Evolutionary conservation across 2,113 vertebrate species (phyloP).

Genomic region (Xyrauchen texanus): DNA sequence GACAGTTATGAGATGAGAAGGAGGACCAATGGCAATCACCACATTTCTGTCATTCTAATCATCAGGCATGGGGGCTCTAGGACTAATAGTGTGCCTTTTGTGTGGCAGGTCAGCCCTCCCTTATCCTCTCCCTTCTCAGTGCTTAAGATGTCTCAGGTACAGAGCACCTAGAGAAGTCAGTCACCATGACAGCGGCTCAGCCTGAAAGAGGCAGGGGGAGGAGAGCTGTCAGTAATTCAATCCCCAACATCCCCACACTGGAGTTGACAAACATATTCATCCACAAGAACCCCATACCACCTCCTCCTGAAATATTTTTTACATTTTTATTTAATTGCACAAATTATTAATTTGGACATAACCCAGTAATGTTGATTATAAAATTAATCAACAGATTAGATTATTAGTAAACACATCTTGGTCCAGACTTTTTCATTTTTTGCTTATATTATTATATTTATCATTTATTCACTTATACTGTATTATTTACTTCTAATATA

Average conservation of each 20-base stretch:
- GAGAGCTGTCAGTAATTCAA: conserved; percentile 39
- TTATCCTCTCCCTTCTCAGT: background rate
- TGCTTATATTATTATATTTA: too few species aligned
- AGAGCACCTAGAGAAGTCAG: conserved; percentile 14
- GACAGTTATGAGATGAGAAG: background rate
- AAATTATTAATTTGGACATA: too few species aligned
- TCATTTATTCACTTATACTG: too few species aligned
- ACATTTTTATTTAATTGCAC: too few species aligned
- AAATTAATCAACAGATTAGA: too few species aligned
- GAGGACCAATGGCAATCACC: background rate
- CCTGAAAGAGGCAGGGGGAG: conserved; percentile 37
- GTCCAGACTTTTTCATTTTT: too few species aligned
- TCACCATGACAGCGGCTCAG: conserved; percentile 42
- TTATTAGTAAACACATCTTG: too few species aligned
- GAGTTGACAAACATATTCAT: background rate
- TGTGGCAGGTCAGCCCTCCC: conserved; percentile 24
- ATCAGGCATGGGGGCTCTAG: background rate
- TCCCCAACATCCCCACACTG: conserved; percentile 26
- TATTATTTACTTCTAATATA: too few species aligned
- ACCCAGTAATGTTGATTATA: too few species aligned
- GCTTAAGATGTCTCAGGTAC: conserved; percentile 18
- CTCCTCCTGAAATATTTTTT: too few species aligned
- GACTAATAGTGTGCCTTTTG: conserved; percentile 19
- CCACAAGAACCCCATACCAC: too few species aligned
- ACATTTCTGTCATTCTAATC: background rate